Evolutionary conservation across 1,140 invertebrate genomes (phyloP).

Genomic region (Heterodera carotae): DNA sequence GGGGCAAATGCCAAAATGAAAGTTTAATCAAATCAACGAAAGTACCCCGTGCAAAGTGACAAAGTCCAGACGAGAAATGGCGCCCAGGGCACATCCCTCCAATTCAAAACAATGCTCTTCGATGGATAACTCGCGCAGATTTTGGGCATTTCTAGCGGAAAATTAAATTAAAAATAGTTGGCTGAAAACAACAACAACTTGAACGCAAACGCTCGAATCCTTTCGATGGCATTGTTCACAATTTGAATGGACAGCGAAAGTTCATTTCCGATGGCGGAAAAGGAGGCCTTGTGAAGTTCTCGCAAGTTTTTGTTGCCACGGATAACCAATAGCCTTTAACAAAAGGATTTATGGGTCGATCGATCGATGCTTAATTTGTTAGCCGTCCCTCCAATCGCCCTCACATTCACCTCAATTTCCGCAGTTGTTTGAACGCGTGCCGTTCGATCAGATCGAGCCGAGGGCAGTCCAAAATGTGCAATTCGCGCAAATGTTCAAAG

Average conservation of each 20-base stretch:
- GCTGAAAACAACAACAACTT: constrained; percentile 35
- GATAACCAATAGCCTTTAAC: constrained; percentile 41
- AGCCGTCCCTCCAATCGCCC: too few relatives aligned
- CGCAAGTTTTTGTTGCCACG: constrained; percentile 40
- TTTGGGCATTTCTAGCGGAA: constrained; percentile 46
- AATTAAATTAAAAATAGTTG: background rate
- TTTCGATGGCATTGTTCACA: constrained; percentile 46
- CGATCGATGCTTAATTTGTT: too few relatives aligned
- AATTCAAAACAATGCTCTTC: constrained; percentile 50
- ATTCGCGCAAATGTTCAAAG: constrained; percentile 42
- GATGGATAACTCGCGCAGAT: constrained; percentile 49
- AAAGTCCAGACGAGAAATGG: constrained; percentile 51
- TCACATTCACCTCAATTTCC: constrained; percentile 46
- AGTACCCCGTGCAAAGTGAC: constrained; percentile 48
- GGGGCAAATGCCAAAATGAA: background rate
- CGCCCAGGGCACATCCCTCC: constrained; percentile 38
- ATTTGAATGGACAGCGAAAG: constrained; percentile 44
- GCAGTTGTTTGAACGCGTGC: constrained; percentile 47
- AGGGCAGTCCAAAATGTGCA: constrained; percentile 42
- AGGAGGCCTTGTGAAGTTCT: constrained; percentile 47
- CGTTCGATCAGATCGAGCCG: constrained; percentile 52
- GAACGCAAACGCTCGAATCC: constrained; percentile 45
- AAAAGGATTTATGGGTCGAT: constrained; percentile 7
- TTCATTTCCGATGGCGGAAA: constrained; percentile 53
- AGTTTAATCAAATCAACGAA: constrained; percentile 30